phyloP scores from a whole-genome alignment of 2,888 invertebrate species.

The Megamerina dolium region DNA sequence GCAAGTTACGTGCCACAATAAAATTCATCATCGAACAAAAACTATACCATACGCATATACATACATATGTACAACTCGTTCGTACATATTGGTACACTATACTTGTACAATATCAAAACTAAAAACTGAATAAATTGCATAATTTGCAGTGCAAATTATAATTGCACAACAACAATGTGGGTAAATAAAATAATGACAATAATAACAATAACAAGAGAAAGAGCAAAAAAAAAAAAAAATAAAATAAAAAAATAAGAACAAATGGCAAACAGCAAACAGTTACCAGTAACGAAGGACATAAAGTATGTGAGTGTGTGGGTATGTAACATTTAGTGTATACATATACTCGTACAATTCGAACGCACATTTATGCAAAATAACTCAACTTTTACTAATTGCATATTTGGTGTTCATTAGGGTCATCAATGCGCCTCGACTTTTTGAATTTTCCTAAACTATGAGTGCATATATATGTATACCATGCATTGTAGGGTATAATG shows the following conservation, averaged over 20 bases:
- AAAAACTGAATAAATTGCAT: no score
- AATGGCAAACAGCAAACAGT: slow-evolving; percentile 9
- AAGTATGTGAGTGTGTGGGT: no score
- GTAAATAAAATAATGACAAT: no score
- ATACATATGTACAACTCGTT: slow-evolving; percentile 3
- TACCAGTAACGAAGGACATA: slow-evolving; percentile 11
- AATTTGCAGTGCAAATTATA: slow-evolving; percentile 12
- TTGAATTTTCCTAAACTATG: neutral
- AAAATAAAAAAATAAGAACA: slow-evolving; percentile 4
- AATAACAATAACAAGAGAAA: neutral
- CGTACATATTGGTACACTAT: neutral
- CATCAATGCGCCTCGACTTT: slow-evolving; percentile 16
- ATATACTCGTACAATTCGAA: no score
- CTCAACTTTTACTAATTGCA: slow-evolving; percentile 36
- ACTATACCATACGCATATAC: neutral
- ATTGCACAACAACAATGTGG: slow-evolving; percentile 13
- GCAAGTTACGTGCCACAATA: slow-evolving; percentile 36
- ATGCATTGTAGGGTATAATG: no score
- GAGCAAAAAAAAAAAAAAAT: neutral
- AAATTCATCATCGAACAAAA: slow-evolving; percentile 33
- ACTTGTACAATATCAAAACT: no score
- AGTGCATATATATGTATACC: no score
- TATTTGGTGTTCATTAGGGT: slow-evolving; percentile 36
- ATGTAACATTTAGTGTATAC: no score
- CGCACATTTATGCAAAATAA: slow-evolving; percentile 35